Base-by-base conservation (phyloP, 2,797 vertebrate genomes). In the Morus bassanus region DNA sequence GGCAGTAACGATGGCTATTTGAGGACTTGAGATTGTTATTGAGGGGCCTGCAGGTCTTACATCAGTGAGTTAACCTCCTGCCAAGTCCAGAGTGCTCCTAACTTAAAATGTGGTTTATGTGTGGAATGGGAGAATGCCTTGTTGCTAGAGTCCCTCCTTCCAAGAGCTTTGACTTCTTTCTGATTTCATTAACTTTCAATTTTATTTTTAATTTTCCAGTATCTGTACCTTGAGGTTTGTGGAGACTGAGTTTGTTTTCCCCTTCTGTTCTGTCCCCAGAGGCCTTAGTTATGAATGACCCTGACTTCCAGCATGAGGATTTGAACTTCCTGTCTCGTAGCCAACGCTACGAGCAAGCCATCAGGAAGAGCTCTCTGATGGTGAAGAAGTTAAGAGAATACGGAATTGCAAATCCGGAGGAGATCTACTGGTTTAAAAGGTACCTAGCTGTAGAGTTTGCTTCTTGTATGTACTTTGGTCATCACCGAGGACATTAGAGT, bases 401-500 rank as follows among this genome's bases (percentile, higher is more conserved):
- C 74, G 99, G 98, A 85, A 99, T 99, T 91, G 98, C 99, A 21
- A 99, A 99, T 93, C 99, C 99, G 0, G 99, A 99, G 2, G 99
- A 99, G 96, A 99, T 99, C 96, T 98, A 98, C 97, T 98, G 95
- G 97, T 99, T 99, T 95, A 99, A 99, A 97, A 99, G 98, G 99
- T 99, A 98, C 74, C 43, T 57, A 3, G 10, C n/a, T 43, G 33
- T 63, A 60, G 33, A 77, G 14, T 72, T 76, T 89, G 53, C n/a
- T 73, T 43, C 27, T 77, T 88, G 23, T 77, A 7, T 12, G 4
- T 70, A 4, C 15, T 83, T 70, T 18, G 37, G 6, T 84, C 33
- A 33, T 51, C 30, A 37, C 33, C 25, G 39, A 12, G 27, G 35
- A 33, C 0, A 0, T 41, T 4, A 18, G 41, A 54, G 21, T 15